phyloP scores from a whole-genome alignment of 2,113 vertebrate species.

The Marmota monax region DNA sequence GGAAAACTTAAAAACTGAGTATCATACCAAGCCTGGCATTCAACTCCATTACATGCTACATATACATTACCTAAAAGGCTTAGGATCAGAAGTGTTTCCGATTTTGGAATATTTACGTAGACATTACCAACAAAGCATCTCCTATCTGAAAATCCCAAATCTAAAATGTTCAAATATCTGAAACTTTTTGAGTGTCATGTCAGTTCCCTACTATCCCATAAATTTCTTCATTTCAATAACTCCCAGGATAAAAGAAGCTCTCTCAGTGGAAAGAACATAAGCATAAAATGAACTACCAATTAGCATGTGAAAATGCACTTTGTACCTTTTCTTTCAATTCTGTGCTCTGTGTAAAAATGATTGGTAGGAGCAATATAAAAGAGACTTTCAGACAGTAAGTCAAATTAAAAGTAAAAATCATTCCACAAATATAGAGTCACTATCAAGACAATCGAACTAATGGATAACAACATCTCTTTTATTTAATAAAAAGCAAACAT shows the following conservation, averaged over 20 bases:
- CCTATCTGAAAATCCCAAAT: not conserved
- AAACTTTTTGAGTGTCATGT: not conserved
- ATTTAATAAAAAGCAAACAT: slow-evolving; percentile 57
- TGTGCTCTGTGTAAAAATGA: not conserved
- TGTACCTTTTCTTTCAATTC: not conserved
- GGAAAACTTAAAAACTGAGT: not conserved
- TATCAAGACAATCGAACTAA: not conserved
- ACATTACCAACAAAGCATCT: not conserved
- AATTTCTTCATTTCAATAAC: not conserved
- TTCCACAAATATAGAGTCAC: not conserved
- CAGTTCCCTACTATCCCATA: not conserved
- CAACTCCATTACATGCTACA: not conserved
- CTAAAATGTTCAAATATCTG: not conserved
- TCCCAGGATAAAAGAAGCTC: not conserved
- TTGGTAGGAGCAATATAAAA: not conserved
- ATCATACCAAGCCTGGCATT: not conserved
- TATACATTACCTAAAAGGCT: not conserved
- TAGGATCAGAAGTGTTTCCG: not conserved
- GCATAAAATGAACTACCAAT: not conserved
- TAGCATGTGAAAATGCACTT: not conserved
- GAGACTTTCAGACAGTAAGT: not conserved
- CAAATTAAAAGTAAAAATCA: slow-evolving; percentile 22
- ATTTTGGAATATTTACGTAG: not conserved
- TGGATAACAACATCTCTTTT: not conserved
- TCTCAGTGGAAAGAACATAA: not conserved